Evolutionary conservation across 1,140 invertebrate genomes (phyloP), one percentile per base, ranked within the genome.

Genomic region (Parapsyche elsis): DNA sequence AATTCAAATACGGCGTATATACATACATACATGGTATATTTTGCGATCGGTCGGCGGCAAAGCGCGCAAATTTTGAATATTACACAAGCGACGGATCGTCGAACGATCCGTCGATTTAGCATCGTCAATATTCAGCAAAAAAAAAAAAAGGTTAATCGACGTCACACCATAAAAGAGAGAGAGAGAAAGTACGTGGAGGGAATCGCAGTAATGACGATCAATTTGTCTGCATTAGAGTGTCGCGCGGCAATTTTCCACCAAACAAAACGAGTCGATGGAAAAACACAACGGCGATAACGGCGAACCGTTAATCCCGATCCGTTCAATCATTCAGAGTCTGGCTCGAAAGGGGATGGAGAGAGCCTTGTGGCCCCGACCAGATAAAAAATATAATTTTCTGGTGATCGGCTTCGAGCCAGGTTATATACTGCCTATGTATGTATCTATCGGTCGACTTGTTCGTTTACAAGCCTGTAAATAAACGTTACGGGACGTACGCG

Each of bases 351-450:
- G 9, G 7, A 2, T 67, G 2, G 14, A 12, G 1, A 5, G 24
- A 21, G 64, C 0, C 12, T 19, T 26, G 64, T 67, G 64, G 64
- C 64, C 9, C n/a, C 21, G 9, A 10, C 24, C 64, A 26, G 64
- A 67, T 67, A 67, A 67, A 67, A 67, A 67, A 67, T 67, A 67
- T 67, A 67, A 67, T 67, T 67, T 67, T 67, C 64, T 67, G 24
- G 64, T 67, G 64, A 67, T 67, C 64, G 64, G 21, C 23, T 24
- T 12, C 64, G 24, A 67, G 49, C 16, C 49, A 5, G 49, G 2
- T 53, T 7, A 38, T 38, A 38, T 7, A 38, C 1, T 4, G 30
- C 7, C 1, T 38, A 38, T 4, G 7, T 38, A 38, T 7, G 30
- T 4, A 7, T 7, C 30, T 1, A 38, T 1, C 30, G 2, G 30